Evolutionary conservation across 2,888 invertebrate genomes (phyloP).

Genomic region (Drosophila cracens): DNA sequence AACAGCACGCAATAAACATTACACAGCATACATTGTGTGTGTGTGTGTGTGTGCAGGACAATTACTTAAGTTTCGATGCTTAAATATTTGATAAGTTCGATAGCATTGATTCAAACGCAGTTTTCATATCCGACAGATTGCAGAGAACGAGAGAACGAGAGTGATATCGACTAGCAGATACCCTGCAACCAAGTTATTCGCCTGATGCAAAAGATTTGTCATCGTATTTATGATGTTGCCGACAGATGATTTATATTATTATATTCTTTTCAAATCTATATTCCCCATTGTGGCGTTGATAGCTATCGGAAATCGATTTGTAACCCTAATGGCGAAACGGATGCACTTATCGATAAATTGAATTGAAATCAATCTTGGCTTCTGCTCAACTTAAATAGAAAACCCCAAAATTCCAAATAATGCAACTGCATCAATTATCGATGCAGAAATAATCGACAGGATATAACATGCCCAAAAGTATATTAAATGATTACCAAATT

Average conservation of each 20-base stretch:
- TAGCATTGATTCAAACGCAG: constrained; percentile 44
- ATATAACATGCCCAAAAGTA: background rate
- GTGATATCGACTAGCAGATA: background rate
- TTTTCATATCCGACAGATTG: background rate
- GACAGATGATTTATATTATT: background rate
- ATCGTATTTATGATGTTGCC: background rate
- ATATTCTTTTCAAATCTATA: background rate
- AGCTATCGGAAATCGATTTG: background rate
- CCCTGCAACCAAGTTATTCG: background rate
- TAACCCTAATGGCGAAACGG: background rate
- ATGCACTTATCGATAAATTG: background rate
- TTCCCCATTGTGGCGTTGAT: background rate
- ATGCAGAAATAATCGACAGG: background rate
- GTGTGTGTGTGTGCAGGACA: constrained; percentile 29
- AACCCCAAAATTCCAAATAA: background rate
- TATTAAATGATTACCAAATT: background rate
- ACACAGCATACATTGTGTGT: constrained; percentile 15
- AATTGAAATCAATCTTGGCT: background rate
- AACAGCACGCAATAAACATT: constrained; percentile 18
- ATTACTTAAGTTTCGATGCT: constrained; percentile 58
- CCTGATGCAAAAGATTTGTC: background rate
- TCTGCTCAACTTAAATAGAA: background rate
- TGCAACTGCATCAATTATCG: background rate
- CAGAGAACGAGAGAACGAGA: background rate
- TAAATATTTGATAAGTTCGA: constrained; percentile 61